Evolutionary conservation across 2,113 vertebrate genomes (phyloP), one percentile per base, ranked within the genome.

Genomic region (Callorhinus ursinus): DNA sequence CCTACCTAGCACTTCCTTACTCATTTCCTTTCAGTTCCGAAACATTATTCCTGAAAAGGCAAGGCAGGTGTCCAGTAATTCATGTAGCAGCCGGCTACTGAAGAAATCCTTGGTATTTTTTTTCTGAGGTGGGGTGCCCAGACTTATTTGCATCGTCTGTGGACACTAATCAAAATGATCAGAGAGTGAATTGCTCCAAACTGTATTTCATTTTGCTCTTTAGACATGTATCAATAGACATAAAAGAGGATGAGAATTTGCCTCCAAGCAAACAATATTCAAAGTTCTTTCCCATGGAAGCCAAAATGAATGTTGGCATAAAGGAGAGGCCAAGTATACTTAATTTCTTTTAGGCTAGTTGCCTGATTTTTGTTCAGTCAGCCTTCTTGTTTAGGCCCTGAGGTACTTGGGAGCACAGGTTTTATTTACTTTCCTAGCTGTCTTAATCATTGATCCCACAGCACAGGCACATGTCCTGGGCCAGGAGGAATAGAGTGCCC

Each of bases 281-380:
- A 7, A 80, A 63, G 49, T 69, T 91, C 49, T 72, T 92, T 18
- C 69, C 36, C 31, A 4, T 55, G 85, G 96, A 93, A 89, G 76
- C 53, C 65, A 82, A 95, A 90, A n/a, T 80, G 49, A 90, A 81
- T 72, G n/a, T 26, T 83, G 77, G 26, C 57, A 85, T 28, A 91
- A 90, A 91, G 69, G 46, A 83, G 69, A 90, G 33, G 88, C 83
- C 79, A 72, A 51, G 51, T 93, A 21, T 21, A 42, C 24, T 92
- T 77, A 33, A 76, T 97, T 96, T 96, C 67, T 95, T 84, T 72
- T 85, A 81, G 94, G 71, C 74, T 88, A 42, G 26, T 65, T 87
- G 69, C 80, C 72, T 96, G 94, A 79, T n/a, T 95, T 88, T 91
- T 51, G 33, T 85, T 94, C 79, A 88, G 49, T 63, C 33, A 65